Evolutionary conservation across 2,888 invertebrate species (phyloP), one percentile per base, ranked within the genome.

Genomic region (Scaptomyza tumidula): DNA sequence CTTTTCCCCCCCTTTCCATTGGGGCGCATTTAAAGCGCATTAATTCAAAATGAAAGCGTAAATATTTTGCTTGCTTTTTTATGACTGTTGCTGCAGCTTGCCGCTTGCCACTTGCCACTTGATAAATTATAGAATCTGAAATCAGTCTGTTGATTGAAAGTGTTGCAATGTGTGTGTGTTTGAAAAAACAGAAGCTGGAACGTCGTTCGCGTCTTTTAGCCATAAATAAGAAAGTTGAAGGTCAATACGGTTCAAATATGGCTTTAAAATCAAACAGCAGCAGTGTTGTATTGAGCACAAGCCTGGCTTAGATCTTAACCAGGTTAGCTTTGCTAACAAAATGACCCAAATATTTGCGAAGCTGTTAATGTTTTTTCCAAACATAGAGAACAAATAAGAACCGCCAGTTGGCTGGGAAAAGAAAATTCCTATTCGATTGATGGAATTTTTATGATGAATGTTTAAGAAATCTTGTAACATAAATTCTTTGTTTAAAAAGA

Each of bases 31-130:
- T 86, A 75, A 86, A 79, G 73, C 83, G 75, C 84, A 77, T 85
- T 86, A 85, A 79, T 81, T 81, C 75, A 71, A 86, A 84, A 88
- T 84, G 85, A 85, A 85, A 85, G 85, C 85, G 85, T 88, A 88
- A 86, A 88, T 79, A 81, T 81, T 74, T 54, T 27, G 64, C 64
- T 52, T 50, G 49, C 29, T 54, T 33, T 33, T 27, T 16, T 16
- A 5, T 37, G 14, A 14, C 6, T 16, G 46, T 29, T 39, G 39
- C 10, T 33, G 44, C n/a, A 44, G 29, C 33, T 70, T 49, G 6
- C 3, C 0, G 24, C 24, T 24, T 24, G 24, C 24, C 3, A 5
- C 29, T 16, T 45, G 39, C 45, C 19, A 19, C 37, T 31, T 48
- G 52, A 45, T 62, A 55, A 45, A 78, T 78, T 78, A 75, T 59